Base-by-base conservation (phyloP, 2,113 vertebrate genomes). In the Oenanthe melanoleuca region DNA sequence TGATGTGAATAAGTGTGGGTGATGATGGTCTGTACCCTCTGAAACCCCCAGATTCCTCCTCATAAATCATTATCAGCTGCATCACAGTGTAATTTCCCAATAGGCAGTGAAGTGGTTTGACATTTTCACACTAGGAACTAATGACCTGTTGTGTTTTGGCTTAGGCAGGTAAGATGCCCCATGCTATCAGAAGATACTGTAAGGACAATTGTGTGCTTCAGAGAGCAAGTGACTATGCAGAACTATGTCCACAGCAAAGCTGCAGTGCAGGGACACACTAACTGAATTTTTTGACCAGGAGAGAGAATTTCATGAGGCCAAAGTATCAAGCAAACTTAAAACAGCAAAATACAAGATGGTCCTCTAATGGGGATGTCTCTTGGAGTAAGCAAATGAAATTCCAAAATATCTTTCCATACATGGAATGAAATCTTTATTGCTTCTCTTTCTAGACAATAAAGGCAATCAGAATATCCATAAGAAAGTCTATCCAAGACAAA, bases 141-240 rank as follows among this genome's bases (percentile, higher is more conserved):
- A 31, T 12, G 29, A 47, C n/a, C 29, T 71, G 28, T 77, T 86
- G 37, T 10, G 2, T 86, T 82, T 63, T 38, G 38, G n/a, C 55
- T 69, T 56, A 57, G 33, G 22, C 29, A 79, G 31, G 20, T 50
- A 49, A 50, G 24, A 61, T 73, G 47, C 34, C 47, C 17, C 6
- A 2, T 12, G 11, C 18, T 40, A 49, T 25, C 37, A 57, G 24
- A 38, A 69, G 67, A 33, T 50, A 47, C 29, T 67, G 67, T 24
- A n/a, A 80, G 25, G 59, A 91, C 8, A 75, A 65, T 34, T 2
- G 1, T 0, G 0, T 59, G 34, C 49, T 63, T 61, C 24, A 33
- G 23, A 56, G 60, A 38, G 63, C 26, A 55, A 42, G 26, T 7
- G 40, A 19, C 49, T 37, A 5, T 40, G 40, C 2, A 5, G 26